These are phyloP conservation scores for Clusia tigrina DNA, from an alignment of 2,888 invertebrate genomes.

Conservation along the genomic window DNA sequence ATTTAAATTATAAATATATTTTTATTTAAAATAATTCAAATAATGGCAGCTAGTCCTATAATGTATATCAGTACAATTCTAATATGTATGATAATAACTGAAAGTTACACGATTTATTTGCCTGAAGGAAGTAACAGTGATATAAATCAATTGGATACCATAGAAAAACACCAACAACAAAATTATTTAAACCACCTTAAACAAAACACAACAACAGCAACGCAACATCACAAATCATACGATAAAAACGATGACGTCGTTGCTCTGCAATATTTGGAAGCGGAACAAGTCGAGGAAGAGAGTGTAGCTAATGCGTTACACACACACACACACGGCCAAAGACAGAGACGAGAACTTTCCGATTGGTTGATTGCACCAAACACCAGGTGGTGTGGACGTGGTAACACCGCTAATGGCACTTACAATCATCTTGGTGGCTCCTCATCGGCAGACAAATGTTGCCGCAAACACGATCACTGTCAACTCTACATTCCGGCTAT, in stretches of 20 bases:
- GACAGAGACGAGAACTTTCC: constrained; percentile 52
- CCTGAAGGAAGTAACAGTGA: not conserved
- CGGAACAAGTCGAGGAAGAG: not conserved
- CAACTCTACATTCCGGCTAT: constrained; percentile 85
- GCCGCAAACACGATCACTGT: constrained; percentile 88
- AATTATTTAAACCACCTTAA: constrained; percentile 14
- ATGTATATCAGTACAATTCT: no score
- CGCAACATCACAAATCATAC: constrained; percentile 47
- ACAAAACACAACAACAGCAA: constrained; percentile 27
- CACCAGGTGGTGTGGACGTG: constrained; percentile 94
- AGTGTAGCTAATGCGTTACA: not conserved
- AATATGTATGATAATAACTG: constrained; percentile 10
- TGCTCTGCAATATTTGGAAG: constrained; percentile 7
- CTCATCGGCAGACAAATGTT: constrained; percentile 85
- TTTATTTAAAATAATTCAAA: no score
- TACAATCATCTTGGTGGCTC: constrained; percentile 87
- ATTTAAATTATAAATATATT: no score
- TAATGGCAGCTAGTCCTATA: no score
- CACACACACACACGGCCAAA: not conserved
- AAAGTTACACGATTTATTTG: constrained; percentile 17
- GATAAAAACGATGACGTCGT: constrained; percentile 45
- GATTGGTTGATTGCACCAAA: constrained; percentile 85
- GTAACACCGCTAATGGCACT: constrained; percentile 76
- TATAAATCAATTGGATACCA: constrained; percentile 36
- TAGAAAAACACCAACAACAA: constrained; percentile 23